Evolutionary conservation across 2,797 vertebrate species (phyloP), one percentile per base, ranked within the genome.

Genomic region (Siniperca undulata): DNA sequence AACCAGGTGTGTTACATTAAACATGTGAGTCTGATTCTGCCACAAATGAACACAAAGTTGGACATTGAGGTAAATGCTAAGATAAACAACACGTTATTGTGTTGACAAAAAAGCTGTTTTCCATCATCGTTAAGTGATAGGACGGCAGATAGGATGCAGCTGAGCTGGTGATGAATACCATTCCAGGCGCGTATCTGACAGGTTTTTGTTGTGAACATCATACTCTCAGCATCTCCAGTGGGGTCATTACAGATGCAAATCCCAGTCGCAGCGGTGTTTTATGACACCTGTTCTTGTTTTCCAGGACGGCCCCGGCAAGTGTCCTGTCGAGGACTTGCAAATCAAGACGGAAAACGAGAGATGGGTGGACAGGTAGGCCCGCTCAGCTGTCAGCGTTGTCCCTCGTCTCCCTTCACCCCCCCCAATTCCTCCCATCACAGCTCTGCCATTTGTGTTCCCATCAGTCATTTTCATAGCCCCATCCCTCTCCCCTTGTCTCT

Each of bases 241-340:
- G 77, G 90, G 84, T 93, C 89, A 89, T 94, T 95, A 93, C 86
- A 73, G 81, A 94, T 94, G 94, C 94, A 95, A 94, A 96, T 95
- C 93, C 93, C 92, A 88, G 87, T 79, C 86, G 70, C 93, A 70
- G 91, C 75, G n/a, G 87, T 80, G 87, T 91, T 95, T 93, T 90
- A 92, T 91, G 90, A 93, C 95, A 95, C 93, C 96, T 93, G 92
- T 89, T 94, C 92, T 82, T 94, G 90, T 94, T 93, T 91, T 91
- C 80, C 66, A 56, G 82, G 85, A 81, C 76, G 77, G 74, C 90
- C 82, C 50, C 58, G n/a, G 70, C 88, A 85, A 88, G 86, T 61
- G 88, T 83, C 91, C 91, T 84, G 20, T 81, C 34, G 87, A 92
- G 89, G 86, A 92, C 87, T 89, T 87, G 90, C 95, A 95, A 95